Evolutionary conservation across 2,888 invertebrate species (phyloP), one percentile per base, ranked within the genome.

Genomic region (Baccha elongata): DNA sequence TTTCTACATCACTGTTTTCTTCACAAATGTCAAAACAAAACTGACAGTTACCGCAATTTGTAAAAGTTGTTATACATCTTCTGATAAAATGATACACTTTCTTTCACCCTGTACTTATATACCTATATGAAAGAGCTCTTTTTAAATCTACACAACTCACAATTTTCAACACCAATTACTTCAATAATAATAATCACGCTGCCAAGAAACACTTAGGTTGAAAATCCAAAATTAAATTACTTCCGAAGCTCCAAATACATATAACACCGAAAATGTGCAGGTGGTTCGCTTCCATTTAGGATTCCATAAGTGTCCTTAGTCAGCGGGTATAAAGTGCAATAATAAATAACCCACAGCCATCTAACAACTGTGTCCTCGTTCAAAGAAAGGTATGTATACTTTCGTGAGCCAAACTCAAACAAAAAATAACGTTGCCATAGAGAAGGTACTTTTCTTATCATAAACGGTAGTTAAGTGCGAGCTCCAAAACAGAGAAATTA

Each of bases 271-370:
- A 64, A 76, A 69, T 46, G 32, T 48, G 64, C 78, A 76, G 75
- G 76, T 67, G 76, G 65, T n/a, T 32, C 35, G 15, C 29, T 35
- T 44, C 42, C 52, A 44, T 52, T 75, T 65, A 50, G 55, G 68
- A 40, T 35, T 19, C 21, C 17, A 13, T 64, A 32, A 60, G 71
- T 60, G 67, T 48, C 60, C 76, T 81, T 72, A 65, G 65, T 44
- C 75, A 71, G 76, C 52, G 67, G 65, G 48, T 52, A 29, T 58
- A 58, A 58, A 76, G 71, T 81, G 81, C 81, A 81, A 75, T 75
- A 75, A 75, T 81, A 81, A 81, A 75, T 81, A 81, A 81, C 75
- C 58, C 75, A 68, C 60, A 58, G 37, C 50, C 42, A 48, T 48
- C 46, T 46, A 37, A 15, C 4, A 15, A 32, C 29, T 32, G 19